These are phyloP conservation scores for Syndactyla subalaris DNA, from an alignment of 2,797 vertebrate species.

Conservation along the genomic window DNA sequence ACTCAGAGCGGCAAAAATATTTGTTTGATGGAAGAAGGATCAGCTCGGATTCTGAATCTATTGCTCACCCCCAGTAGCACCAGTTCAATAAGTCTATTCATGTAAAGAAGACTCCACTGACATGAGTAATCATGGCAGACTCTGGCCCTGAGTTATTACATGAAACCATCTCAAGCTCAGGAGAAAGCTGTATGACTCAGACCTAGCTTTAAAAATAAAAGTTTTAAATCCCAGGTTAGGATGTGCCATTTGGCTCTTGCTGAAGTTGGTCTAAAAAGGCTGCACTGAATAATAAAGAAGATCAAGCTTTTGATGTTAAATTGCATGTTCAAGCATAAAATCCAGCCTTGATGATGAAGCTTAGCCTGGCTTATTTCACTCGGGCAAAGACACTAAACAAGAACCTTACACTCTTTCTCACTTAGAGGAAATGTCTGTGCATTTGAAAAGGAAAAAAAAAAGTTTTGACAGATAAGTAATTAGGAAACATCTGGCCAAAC, in stretches of 20 bases:
- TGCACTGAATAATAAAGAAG: constrained; percentile 59
- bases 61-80: not conserved
- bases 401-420: constrained; percentile 32
- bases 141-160: constrained; percentile 25
- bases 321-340: constrained; percentile 64
- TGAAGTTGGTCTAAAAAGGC: constrained; percentile 46
- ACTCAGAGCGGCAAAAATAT: not conserved
- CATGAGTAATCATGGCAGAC: not conserved
- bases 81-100: not conserved
- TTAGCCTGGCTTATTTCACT: constrained; percentile 57
- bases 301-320: constrained; percentile 66
- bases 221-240: constrained; percentile 48
- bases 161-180: not conserved
- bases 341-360: constrained; percentile 46
- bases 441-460: not conserved
- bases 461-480: constrained; percentile 64
- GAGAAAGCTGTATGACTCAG: constrained; percentile 47
- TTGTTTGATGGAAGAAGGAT: not conserved
- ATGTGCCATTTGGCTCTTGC: constrained; percentile 60
- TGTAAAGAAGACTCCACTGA: not conserved
- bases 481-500: constrained; percentile 69
- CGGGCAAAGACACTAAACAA: constrained; percentile 22
- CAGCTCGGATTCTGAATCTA: not conserved
- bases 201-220: constrained; percentile 46
- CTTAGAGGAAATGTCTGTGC: constrained; percentile 59